Evolutionary conservation across 2,113 vertebrate species (phyloP).

Genomic region (Climacteris rufus): DNA sequence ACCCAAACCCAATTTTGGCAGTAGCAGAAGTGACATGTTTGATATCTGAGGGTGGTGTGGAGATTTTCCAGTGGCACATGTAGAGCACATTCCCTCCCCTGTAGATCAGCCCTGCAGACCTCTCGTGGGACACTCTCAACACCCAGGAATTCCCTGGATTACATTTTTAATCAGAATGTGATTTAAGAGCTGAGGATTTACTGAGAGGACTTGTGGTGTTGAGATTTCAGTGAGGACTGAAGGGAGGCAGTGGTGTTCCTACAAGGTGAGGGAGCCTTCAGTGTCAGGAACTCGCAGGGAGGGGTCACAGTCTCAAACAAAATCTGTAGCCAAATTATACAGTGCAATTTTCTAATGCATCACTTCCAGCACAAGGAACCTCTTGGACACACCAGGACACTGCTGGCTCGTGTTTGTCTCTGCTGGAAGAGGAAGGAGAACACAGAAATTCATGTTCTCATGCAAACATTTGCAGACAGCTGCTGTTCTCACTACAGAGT

Average conservation of each 20-base stretch:
- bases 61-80: accelerated
- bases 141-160: neutral
- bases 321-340: neutral
- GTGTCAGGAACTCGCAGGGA: neutral
- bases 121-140: neutral
- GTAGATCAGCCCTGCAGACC: neutral
- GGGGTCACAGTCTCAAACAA: neutral
- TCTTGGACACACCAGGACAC: neutral
- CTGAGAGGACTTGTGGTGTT: neutral
- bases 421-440: neutral
- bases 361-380: neutral
- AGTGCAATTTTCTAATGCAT: neutral
- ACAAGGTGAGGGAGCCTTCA: accelerated
- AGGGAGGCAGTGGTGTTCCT: neutral
- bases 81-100: neutral
- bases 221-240: neutral
- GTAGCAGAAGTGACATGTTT: neutral
- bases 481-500: neutral
- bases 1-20: neutral
- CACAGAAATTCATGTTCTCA: neutral
- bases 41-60: accelerated
- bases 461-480: neutral
- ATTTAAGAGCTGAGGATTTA: neutral
- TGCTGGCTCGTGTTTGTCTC: neutral
- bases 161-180: neutral